Base-by-base conservation (phyloP, 1,140 invertebrate species). In the Microplitis demolitor region DNA sequence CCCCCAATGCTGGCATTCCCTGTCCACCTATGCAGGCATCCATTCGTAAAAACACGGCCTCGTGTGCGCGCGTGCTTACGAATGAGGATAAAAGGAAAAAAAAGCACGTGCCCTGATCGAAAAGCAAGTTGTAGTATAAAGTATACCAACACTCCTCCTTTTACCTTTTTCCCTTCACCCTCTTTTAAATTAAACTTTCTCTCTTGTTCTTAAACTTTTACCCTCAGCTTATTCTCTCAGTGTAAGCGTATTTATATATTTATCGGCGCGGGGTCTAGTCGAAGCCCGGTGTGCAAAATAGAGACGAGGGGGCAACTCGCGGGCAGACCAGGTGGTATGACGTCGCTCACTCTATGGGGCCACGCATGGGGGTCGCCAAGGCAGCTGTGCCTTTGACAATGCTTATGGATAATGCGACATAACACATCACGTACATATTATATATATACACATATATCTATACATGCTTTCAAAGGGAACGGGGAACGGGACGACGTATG, bases 321-420 rank as follows among this genome's bases (percentile, higher is more conserved):
- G 68, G 60, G 71, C 73, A 73, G 78, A 78, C 81, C 81, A 82
- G 81, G 81, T 82, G 81, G 81, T 78, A 77, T 81, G 79, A 82
- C 79, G 81, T 78, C 72, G 77, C 54, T 66, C 73, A 73, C 76
- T 68, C 67, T 80, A 82, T 83, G 82, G 80, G 80, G 78, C 79
- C 78, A 80, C 78, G 76, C 78, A 83, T 81, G 84, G 83, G 83
- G 84, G 85, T 85, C 80, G 78, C 74, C 71, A 45, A n/a, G 77
- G 78, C 84, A 87, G 83, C 84, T 85, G 85, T 81, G 77, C 77
- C 80, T 35, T 73, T 77, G 79, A 87, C 85, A 87, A 87, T 87
- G 78, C 83, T 34, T 31, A 66, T 33, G 56, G 64, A 75, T 73
- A 80, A 81, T 50, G 13, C 33, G 31, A 63, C 51, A 64, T 37